Evolutionary conservation across 2,888 invertebrate species (phyloP).

Genomic region (Ferdinandea cuprea): DNA sequence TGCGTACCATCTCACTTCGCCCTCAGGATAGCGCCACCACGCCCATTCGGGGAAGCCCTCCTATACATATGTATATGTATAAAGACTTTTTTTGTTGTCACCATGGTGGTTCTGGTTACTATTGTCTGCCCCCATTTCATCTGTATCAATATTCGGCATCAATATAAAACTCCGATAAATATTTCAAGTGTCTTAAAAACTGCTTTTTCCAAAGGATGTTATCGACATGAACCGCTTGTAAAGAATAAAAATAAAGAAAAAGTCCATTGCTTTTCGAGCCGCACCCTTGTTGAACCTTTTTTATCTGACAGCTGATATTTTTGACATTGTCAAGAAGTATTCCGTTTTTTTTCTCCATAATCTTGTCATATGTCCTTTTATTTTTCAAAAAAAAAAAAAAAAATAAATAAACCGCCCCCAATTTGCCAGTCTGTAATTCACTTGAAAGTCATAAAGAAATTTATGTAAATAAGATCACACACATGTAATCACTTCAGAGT

Average conservation of each 20-base stretch:
- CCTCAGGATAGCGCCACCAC: no score
- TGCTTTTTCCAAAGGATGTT: not conserved
- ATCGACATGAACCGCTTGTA: not conserved
- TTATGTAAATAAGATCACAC: constrained; percentile 67
- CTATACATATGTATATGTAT: no score
- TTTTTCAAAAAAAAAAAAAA: no score
- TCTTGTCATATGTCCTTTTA: constrained; percentile 47
- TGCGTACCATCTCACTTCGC: no score
- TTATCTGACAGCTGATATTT: constrained; percentile 47
- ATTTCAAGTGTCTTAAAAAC: no score
- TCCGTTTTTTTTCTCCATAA: constrained; percentile 8
- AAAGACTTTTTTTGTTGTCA: no score
- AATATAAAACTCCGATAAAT: no score
- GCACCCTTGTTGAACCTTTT: not conserved
- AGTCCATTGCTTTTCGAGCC: not conserved
- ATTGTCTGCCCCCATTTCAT: no score
- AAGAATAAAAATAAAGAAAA: no score
- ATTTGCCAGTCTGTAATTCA: constrained; percentile 50
- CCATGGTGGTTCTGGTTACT: no score
- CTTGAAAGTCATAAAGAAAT: constrained; percentile 50
- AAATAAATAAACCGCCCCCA: not conserved
- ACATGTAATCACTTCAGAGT: constrained; percentile 32
- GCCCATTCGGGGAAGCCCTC: no score
- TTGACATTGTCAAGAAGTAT: constrained; percentile 37
- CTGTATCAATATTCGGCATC: no score